Evolutionary conservation across 2,888 invertebrate species (phyloP).

Genomic region (Capitulum mitella): DNA sequence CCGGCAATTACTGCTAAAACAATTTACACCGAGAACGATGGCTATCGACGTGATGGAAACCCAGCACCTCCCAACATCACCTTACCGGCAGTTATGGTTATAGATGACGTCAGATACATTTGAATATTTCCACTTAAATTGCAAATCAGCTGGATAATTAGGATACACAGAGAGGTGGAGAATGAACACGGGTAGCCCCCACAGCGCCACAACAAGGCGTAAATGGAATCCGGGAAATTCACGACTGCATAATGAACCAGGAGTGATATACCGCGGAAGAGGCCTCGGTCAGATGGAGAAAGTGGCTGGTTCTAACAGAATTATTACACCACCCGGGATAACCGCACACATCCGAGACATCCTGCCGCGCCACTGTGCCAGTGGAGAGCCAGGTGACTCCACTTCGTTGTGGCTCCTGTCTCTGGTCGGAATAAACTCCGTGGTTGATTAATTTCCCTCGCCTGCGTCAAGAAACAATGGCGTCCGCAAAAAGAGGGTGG

Average conservation of each 20-base stretch:
- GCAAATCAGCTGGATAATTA: conserved; percentile 1
- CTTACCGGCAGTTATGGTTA: conserved; percentile 8
- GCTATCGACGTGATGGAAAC: background rate
- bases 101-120: conserved; percentile 1
- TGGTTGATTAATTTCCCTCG: too few relatives aligned
- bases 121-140: conserved; percentile 23
- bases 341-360: too few relatives aligned
- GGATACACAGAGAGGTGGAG: background rate
- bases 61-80: background rate
- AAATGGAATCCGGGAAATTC: background rate
- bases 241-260: background rate
- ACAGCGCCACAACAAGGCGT: background rate
- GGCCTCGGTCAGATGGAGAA: background rate
- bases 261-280: background rate
- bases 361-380: too few relatives aligned
- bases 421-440: too few relatives aligned
- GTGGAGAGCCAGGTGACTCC: too few relatives aligned
- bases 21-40: background rate
- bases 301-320: too few relatives aligned
- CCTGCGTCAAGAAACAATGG: too few relatives aligned
- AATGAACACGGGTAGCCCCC: conserved; percentile 16
- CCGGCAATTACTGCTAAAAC: background rate
- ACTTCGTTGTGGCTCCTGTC: too few relatives aligned
- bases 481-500: too few relatives aligned
- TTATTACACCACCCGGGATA: too few relatives aligned